Percentiles rank a stretch among this genome's conserved stretches.
These are phyloP conservation scores for Hippocampus mohnikei DNA, from an alignment of 2,113 vertebrate genomes.

Conservation along the genomic window DNA sequence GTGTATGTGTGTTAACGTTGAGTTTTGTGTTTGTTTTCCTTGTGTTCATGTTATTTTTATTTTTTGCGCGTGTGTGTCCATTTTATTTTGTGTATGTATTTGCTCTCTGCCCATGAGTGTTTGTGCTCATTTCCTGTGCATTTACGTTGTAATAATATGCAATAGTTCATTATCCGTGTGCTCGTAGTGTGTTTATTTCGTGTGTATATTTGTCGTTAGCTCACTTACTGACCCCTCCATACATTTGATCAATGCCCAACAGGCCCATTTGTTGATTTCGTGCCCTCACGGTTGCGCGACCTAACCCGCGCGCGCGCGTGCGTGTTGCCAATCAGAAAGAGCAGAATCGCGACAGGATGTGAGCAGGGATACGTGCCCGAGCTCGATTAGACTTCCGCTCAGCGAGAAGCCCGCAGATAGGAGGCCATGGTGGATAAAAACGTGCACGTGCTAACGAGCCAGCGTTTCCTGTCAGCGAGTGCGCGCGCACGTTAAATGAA, in stretches of 20 bases:
- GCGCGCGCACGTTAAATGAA: no score
- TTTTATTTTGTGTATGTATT: not conserved
- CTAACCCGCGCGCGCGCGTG: not conserved
- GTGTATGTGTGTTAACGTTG: no score
- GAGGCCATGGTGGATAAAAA: constrained; percentile 5
- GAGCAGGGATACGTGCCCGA: constrained; percentile 62
- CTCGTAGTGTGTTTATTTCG: not conserved
- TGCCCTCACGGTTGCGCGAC: no score
- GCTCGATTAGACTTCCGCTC: constrained; percentile 58
- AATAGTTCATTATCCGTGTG: not conserved
- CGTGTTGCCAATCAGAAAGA: constrained; percentile 14
- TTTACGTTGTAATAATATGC: not conserved
- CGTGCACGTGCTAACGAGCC: not conserved
- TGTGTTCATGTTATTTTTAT: not conserved
- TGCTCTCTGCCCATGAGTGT: not conserved
- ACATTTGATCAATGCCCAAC: no score
- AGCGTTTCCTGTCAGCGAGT: not conserved
- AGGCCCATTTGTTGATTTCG: no score
- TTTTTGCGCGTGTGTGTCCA: not conserved
- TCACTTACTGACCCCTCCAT: no score
- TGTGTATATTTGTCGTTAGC: constrained; percentile 2
- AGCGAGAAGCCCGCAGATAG: constrained; percentile 6
- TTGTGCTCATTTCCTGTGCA: no score
- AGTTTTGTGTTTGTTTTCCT: no score
- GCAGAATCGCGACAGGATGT: constrained; percentile 58